Conservation (phyloP, 2,888 invertebrate species). For the Drosophila pseudotakahashii region DNA sequence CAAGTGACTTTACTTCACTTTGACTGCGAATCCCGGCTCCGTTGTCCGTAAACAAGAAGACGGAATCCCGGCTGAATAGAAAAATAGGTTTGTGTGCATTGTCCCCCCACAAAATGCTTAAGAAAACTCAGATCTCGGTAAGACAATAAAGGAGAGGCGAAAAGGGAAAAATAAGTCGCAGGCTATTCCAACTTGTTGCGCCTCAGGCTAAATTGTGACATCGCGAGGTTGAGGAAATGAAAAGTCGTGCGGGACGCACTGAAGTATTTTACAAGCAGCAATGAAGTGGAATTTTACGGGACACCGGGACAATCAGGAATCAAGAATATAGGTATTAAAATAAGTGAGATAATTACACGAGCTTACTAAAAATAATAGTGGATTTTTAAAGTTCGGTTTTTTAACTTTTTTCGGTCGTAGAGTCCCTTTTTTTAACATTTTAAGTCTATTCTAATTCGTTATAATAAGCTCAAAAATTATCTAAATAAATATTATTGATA, state of each 20-base stretch:
- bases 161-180: conserved; percentile 18
- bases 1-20: conserved; percentile 74
- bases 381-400: too few species aligned
- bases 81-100: conserved; percentile 43
- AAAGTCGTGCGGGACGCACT: conserved; percentile 31
- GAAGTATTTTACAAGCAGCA: conserved; percentile 57
- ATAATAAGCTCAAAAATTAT: too few species aligned
- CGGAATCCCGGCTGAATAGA: conserved; percentile 26
- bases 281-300: conserved; percentile 60
- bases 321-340: too few species aligned
- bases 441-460: too few species aligned
- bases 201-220: conserved; percentile 42
- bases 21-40: conserved; percentile 55
- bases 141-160: conserved; percentile 48
- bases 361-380: too few species aligned
- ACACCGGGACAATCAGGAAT: too few species aligned
- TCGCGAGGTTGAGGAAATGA: conserved; percentile 1
- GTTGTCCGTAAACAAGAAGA: conserved; percentile 51
- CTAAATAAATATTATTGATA: too few species aligned
- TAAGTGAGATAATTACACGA: too few species aligned
- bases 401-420: too few species aligned
- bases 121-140: conserved; percentile 44
- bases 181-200: conserved; percentile 37
- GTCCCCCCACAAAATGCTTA: conserved; percentile 56
- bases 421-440: too few species aligned